Conservation (phyloP, 2,797 vertebrate species). For the Acomys russatus region DNA sequence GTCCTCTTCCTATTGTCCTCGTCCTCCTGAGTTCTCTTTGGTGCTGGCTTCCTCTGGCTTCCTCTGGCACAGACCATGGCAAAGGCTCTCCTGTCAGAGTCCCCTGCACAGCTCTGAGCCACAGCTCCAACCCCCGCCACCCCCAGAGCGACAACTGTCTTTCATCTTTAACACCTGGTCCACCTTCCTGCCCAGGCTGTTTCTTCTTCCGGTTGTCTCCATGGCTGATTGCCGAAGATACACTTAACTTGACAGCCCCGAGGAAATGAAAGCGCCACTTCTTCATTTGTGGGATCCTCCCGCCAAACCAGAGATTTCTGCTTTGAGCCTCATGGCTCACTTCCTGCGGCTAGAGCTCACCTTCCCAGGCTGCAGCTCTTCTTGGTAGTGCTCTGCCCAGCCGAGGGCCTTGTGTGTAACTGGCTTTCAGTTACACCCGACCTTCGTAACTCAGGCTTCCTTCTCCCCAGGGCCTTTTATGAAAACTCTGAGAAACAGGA, state of each 20-base stretch:
- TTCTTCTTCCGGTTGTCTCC: background rate
- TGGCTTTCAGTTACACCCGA: background rate
- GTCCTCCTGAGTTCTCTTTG: background rate
- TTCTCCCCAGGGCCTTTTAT: background rate
- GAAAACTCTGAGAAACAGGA: conserved; percentile 32
- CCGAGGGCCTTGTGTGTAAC: rapidly evolving
- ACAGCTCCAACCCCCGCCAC: background rate
- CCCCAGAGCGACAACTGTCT: background rate
- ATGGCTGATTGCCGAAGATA: background rate
- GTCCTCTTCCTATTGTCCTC: background rate
- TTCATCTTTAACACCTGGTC: background rate
- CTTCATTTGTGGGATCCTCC: background rate
- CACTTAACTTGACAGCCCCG: background rate
- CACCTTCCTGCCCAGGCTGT: background rate
- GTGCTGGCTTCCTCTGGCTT: background rate
- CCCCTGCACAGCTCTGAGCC: background rate
- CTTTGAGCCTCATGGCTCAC: background rate
- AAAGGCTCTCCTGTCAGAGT: background rate
- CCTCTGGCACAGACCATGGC: background rate
- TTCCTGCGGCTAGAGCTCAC: background rate
- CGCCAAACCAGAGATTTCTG: background rate
- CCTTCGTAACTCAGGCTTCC: background rate
- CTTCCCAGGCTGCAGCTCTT: background rate
- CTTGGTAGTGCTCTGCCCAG: background rate
- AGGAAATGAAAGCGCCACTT: background rate